Evolutionary conservation across 2,888 invertebrate genomes (phyloP).

Genomic region (Amiota mariae): DNA sequence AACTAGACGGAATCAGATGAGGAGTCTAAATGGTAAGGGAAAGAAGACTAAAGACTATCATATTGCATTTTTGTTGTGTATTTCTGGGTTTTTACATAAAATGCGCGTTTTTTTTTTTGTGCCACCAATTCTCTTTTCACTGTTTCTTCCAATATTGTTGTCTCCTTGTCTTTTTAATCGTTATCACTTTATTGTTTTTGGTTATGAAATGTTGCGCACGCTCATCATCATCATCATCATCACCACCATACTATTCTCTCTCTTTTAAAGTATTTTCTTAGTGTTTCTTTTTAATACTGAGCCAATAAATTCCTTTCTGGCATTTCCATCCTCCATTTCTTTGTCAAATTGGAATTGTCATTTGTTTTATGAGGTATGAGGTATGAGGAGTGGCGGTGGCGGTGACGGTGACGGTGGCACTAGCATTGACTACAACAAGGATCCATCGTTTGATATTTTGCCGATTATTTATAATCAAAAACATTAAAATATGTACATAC

Average conservation of each 20-base stretch:
- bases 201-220: constrained; percentile 9
- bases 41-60: not conserved
- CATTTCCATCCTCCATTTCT: not conserved
- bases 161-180: not conserved
- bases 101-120: not conserved
- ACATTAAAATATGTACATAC: too few species aligned
- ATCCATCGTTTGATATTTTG: too few species aligned
- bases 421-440: too few species aligned
- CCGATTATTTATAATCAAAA: too few species aligned
- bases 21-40: not conserved
- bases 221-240: not conserved
- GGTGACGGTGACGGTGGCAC: too few species aligned
- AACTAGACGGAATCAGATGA: not conserved
- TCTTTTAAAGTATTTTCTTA: too few species aligned
- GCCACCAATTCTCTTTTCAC: not conserved
- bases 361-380: too few species aligned
- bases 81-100: not conserved
- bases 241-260: too few species aligned
- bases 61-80: constrained; percentile 2
- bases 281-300: too few species aligned
- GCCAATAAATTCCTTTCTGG: constrained; percentile 7
- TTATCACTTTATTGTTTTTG: constrained; percentile 1
- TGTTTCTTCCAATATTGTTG: not conserved
- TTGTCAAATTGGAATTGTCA: too few species aligned
- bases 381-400: too few species aligned